Percentiles rank a stretch among this genome's conserved stretches.
Evolutionary conservation across 1,140 invertebrate species (phyloP).

Genomic region (Drosophila neocordata): DNA sequence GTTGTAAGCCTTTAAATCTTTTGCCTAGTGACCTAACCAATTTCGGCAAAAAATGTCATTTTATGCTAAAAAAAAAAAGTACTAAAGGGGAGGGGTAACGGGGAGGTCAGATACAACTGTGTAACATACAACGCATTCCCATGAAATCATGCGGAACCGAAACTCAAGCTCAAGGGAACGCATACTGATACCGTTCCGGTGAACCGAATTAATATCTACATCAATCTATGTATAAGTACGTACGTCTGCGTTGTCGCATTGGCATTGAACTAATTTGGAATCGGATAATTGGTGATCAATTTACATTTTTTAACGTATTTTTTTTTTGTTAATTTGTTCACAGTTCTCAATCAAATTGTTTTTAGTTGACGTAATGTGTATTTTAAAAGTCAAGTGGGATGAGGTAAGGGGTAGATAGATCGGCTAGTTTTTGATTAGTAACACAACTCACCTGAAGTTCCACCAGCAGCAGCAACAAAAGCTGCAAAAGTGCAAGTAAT

Average conservation of each 20-base stretch:
- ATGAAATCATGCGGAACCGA: slow-evolving; percentile 69
- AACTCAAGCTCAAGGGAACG: slow-evolving; percentile 52
- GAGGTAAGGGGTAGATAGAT: slow-evolving; percentile 31
- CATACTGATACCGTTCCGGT: slow-evolving; percentile 33
- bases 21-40: too few relatives aligned
- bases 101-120: too few relatives aligned
- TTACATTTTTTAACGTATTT: slow-evolving; percentile 45
- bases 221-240: neutral
- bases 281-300: slow-evolving; percentile 60
- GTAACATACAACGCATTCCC: slow-evolving; percentile 36
- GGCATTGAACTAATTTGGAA: slow-evolving; percentile 60
- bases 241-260: neutral
- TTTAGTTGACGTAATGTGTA: slow-evolving; percentile 60
- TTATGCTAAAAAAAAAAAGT: too few relatives aligned
- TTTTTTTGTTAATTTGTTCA: slow-evolving; percentile 40
- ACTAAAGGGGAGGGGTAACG: too few relatives aligned
- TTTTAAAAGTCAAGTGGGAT: slow-evolving; percentile 61
- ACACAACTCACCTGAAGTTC: slow-evolving; percentile 62
- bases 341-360: slow-evolving; percentile 65
- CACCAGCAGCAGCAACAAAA: slow-evolving; percentile 32
- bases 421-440: too few relatives aligned
- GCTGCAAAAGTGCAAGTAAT: slow-evolving; percentile 63
- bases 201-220: slow-evolving; percentile 23
- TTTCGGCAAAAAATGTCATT: too few relatives aligned
- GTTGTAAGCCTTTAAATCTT: too few relatives aligned